phyloP scores from a whole-genome alignment of 2,113 vertebrate genomes.

The Caretta caretta region DNA sequence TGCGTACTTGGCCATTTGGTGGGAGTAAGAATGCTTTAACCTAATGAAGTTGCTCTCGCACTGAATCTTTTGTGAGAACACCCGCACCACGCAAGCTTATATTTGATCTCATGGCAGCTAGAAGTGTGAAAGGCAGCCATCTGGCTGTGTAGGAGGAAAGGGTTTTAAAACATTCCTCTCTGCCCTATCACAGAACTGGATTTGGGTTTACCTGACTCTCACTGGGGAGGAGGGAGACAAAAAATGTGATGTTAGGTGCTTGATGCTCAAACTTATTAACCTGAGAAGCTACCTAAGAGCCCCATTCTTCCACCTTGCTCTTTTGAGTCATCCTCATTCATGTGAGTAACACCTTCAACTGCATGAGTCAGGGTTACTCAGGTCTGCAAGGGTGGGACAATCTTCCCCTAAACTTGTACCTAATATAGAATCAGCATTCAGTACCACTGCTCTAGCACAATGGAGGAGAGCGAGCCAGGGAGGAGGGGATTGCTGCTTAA shows the following conservation, averaged over 20 bases:
- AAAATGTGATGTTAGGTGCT: neutral
- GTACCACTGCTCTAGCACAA: neutral
- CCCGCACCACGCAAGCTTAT: neutral
- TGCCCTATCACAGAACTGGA: neutral
- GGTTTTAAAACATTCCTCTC: slow-evolving; percentile 56
- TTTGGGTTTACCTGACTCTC: neutral
- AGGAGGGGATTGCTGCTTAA: neutral
- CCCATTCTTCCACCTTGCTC: neutral
- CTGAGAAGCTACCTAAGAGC: neutral
- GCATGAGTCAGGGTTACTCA: neutral
- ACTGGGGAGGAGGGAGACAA: neutral
- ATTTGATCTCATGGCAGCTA: neutral
- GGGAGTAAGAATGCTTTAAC: neutral
- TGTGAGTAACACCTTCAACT: neutral
- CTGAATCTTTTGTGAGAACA: neutral
- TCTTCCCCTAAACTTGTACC: neutral
- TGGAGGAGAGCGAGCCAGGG: neutral
- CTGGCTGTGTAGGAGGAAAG: slow-evolving; percentile 53
- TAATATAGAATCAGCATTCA: neutral
- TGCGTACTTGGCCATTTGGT: neutral
- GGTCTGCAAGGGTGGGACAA: neutral
- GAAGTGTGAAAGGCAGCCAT: slow-evolving; percentile 58
- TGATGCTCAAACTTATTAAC: neutral
- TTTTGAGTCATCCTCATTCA: neutral
- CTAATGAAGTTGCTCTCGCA: neutral